A percentile compares a stretch with the other conserved stretches of the same genome.
These are phyloP conservation scores for Tragelaphus oryx DNA, from an alignment of 2,797 vertebrate genomes.

Conservation along the genomic window DNA sequence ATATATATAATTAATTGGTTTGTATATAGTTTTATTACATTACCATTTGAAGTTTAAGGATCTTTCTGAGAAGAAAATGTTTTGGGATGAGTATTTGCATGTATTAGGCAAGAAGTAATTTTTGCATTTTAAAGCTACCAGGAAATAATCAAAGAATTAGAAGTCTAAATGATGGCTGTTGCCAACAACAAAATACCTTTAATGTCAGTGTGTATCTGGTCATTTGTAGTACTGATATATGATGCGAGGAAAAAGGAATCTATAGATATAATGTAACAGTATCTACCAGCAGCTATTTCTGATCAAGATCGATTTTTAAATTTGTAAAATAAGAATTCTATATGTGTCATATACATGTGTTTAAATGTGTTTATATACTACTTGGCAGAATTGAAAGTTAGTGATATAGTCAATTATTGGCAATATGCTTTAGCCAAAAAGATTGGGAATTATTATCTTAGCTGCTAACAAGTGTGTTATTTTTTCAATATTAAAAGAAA, in stretches of 20 bases:
- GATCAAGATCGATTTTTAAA: not conserved
- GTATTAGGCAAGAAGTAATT: not conserved
- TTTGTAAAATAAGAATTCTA: not conserved
- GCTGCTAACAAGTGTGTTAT: not conserved
- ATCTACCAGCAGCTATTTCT: not conserved
- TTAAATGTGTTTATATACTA: not conserved
- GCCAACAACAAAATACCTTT: not conserved
- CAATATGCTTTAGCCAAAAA: not conserved
- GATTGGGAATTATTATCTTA: not conserved
- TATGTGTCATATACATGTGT: not conserved
- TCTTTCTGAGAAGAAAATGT: not conserved
- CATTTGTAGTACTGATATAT: not conserved
- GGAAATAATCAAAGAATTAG: not conserved
- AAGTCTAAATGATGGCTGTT: not conserved
- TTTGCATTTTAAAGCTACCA: not conserved
- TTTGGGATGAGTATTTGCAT: not conserved
- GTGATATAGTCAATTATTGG: not conserved
- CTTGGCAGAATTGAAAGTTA: not conserved
- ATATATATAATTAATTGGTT: not conserved
- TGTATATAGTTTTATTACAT: not conserved
- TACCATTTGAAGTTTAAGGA: not conserved
- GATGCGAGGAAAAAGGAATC: rapidly evolving
- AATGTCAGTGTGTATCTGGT: not conserved
- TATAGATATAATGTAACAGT: not conserved
- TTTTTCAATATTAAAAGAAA: not conserved